Conservation (phyloP, 1,140 invertebrate genomes). For the Apolygus lucorum region DNA sequence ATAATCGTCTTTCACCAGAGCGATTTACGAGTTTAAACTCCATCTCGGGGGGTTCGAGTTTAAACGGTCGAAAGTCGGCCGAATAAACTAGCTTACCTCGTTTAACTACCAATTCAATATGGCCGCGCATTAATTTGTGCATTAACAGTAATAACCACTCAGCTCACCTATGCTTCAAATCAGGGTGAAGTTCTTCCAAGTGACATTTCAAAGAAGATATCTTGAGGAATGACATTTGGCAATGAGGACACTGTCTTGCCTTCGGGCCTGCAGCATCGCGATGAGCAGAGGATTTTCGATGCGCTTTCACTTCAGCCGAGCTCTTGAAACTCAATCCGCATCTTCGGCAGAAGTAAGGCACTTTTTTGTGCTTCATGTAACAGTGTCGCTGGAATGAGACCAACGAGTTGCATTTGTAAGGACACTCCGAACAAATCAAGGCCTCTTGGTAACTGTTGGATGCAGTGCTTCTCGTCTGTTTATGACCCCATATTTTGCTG, state of each 20-base stretch:
- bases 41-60: too few species aligned
- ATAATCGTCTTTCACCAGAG: too few species aligned
- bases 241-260: constrained; percentile 51
- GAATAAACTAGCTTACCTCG: too few species aligned
- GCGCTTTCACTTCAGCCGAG: constrained; percentile 51
- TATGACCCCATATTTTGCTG: constrained; percentile 45
- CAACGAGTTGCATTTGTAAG: constrained; percentile 20
- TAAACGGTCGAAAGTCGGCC: too few species aligned
- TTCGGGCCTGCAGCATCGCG: constrained; percentile 39
- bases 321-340: constrained; percentile 55
- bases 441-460: constrained; percentile 56
- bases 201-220: constrained; percentile 55
- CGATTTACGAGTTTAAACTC: too few species aligned
- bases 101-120: too few species aligned
- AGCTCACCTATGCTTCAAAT: constrained; percentile 49
- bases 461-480: constrained; percentile 41
- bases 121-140: too few species aligned
- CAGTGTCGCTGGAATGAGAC: constrained; percentile 54
- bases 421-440: constrained; percentile 44
- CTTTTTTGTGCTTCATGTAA: constrained; percentile 35
- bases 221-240: constrained; percentile 43
- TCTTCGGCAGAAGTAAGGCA: constrained; percentile 53
- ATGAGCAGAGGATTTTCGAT: constrained; percentile 47
- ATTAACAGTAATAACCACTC: too few species aligned
- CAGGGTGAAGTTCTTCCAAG: constrained; percentile 51